Base-by-base conservation (phyloP, 2,888 invertebrate species). In the Mesoligia furuncula region DNA sequence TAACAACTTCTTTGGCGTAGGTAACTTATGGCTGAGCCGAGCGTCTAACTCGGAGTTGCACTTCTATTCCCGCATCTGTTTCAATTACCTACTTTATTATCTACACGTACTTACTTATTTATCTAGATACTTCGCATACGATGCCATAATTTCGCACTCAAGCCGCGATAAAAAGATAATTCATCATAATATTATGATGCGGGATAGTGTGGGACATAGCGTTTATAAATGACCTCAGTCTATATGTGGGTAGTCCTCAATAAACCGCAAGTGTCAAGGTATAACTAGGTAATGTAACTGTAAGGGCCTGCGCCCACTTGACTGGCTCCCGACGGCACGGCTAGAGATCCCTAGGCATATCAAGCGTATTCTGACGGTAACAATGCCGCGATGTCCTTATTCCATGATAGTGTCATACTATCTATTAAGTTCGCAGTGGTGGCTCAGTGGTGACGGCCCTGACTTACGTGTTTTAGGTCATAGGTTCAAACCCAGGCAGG, bases 161-260 rank as follows among this genome's bases (percentile, higher is more conserved):
- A 39, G 24, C 36, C 20, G 5, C 48, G 39, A 62, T 39, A 70
- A 17, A 64, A 31, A 61, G 17, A 61, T 20, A 24, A 7, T 36
- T 36, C 15, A 45, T 73, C 6, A 24, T 54, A 20, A 66, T 27
- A 17, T 36, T 74, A 79, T 81, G 48, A 82, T 66, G 77, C 79
- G 77, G 83, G 48, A 76, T 42, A 27, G 31, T 48, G 83, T 80
- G 64, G 57, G 83, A 27, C 42, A 51, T 9, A 36, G 20, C 17
- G 11, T 64, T 64, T 64, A 64, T 27, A 13, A 5, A 36, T 42
- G 31, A 69, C 64, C 48, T 80, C 45, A 31, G 17, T 17, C n/a
- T 64, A 20, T 39, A 45, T 1, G 31, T 42, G 74, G 36, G 7
- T 62, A 75, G 48, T 61, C 11, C 65, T 79, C 54, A 54, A 45